Base-by-base conservation (phyloP, 2,797 vertebrate genomes). In the Chaetophractus vellerosus region DNA sequence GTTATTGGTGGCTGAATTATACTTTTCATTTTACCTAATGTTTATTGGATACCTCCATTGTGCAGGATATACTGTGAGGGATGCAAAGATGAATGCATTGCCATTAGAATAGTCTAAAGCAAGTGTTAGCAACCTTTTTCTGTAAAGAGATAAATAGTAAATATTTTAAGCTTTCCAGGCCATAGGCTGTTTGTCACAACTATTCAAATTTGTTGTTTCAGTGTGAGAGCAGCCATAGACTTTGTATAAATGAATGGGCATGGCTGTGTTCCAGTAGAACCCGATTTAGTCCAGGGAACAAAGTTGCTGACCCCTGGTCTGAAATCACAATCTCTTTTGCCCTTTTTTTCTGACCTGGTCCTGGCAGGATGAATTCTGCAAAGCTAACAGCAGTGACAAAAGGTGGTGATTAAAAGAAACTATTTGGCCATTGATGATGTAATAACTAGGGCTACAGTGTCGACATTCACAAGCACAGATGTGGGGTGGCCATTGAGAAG, bases 1-100 rank as follows among this genome's bases (percentile, higher is more conserved):
- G 31, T 50, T 59, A 75, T 14, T 31, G 52, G 81, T 94, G 83
- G 96, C 48, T 38, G 63, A 84, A 86, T 93, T 61, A 74, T 9
- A 26, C 33, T 61, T 82, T 63, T 55, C 78, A 80, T 0, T 31
- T 50, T 75, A 31, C 55, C 88, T 80, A 31, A 16, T 75, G 33
- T 72, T 83, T 84, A 52, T 26, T 88, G 74, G 79, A 61, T 36
- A 24, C 36, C 31, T 95, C 38, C 61, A 10, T 82, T 88, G 72
- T 84, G 41, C 23, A 41, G 78, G 61, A 68, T 12, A 38, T 3
- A 55, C 31, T 18, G 55, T 76, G 69, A 68, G 50, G 24, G 55
- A 38, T 50, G n/a, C 38, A 79, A 16, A 33, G 24, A 19, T 63
- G 45, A 92, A n/a, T 11, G 10, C 45, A 38, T 0, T 24, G 48